phyloP scores from a whole-genome alignment of 2,888 invertebrate species.

The Amphipoea lucens region DNA sequence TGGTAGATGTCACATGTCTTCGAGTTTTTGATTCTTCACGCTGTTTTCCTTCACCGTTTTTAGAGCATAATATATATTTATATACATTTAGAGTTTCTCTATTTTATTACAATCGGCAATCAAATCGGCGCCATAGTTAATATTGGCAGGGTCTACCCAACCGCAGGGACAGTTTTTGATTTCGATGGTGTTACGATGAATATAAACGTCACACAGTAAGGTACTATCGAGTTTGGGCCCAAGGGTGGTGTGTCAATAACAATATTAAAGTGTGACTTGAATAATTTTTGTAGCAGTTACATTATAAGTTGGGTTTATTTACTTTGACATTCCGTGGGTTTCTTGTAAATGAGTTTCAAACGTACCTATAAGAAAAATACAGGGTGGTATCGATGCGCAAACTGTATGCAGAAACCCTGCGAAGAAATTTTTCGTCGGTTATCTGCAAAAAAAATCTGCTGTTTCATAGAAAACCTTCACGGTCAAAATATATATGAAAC shows the following conservation, averaged over 20 bases:
- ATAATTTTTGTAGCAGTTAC: slow-evolving; percentile 11
- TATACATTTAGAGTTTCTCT: neutral
- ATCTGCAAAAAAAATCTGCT: too few relatives aligned
- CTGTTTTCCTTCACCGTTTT: too few relatives aligned
- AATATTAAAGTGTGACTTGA: slow-evolving; percentile 45
- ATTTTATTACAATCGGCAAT: neutral
- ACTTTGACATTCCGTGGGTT: neutral
- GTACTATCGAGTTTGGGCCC: neutral
- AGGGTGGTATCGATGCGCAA: too few relatives aligned
- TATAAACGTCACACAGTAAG: slow-evolving; percentile 4
- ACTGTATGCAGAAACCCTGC: too few relatives aligned
- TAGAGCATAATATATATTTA: too few relatives aligned
- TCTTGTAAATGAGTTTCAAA: neutral
- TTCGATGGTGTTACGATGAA: neutral
- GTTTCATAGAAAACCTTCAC: too few relatives aligned
- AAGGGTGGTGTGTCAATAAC: slow-evolving; percentile 28
- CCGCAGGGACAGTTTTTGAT: neutral
- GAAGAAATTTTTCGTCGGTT: too few relatives aligned
- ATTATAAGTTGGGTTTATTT: neutral
- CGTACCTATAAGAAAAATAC: neutral
- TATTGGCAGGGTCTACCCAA: neutral
- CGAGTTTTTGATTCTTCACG: too few relatives aligned
- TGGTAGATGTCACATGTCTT: too few relatives aligned
- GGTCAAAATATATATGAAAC: too few relatives aligned
- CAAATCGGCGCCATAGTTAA: neutral